phyloP scores from a whole-genome alignment of 2,113 vertebrate genomes.

The Rhizomys pruinosus region DNA sequence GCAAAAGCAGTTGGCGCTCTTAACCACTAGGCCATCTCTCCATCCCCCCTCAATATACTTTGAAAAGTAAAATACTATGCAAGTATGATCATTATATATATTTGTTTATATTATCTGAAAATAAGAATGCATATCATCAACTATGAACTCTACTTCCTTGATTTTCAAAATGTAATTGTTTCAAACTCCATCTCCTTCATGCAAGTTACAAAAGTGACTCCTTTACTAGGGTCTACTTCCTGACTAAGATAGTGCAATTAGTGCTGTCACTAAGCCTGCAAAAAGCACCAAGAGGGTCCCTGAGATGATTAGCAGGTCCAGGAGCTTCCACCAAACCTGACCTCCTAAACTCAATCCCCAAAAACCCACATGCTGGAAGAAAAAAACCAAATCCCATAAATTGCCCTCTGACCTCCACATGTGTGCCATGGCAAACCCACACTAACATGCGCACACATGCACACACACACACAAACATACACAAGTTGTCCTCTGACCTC shows the following conservation, averaged over 20 bases:
- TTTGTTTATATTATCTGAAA: slow-evolving; percentile 37
- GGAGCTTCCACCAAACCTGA: neutral
- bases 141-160: slow-evolving; percentile 24
- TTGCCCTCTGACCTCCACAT: neutral
- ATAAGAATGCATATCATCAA: neutral
- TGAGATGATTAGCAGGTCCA: neutral
- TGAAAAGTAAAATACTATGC: neutral
- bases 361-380: neutral
- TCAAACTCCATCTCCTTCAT: slow-evolving; percentile 25
- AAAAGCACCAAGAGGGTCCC: neutral
- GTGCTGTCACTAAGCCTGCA: neutral
- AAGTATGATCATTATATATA: slow-evolving; percentile 17
- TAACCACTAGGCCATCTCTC: too few relatives aligned
- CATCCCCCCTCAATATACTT: neutral
- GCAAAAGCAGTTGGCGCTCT: too few relatives aligned
- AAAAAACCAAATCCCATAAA: neutral
- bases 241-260: neutral
- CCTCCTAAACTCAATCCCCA: too few relatives aligned
- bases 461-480: neutral
- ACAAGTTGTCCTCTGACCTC: too few relatives aligned
- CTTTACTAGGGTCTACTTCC: slow-evolving; percentile 11
- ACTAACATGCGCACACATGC: neutral
- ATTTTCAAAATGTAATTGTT: slow-evolving; percentile 53
- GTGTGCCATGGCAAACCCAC: neutral
- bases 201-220: slow-evolving; percentile 9